Evolutionary conservation across 2,888 invertebrate genomes (phyloP), one percentile per base, ranked within the genome.

Genomic region (Argynnis bischoffii): DNA sequence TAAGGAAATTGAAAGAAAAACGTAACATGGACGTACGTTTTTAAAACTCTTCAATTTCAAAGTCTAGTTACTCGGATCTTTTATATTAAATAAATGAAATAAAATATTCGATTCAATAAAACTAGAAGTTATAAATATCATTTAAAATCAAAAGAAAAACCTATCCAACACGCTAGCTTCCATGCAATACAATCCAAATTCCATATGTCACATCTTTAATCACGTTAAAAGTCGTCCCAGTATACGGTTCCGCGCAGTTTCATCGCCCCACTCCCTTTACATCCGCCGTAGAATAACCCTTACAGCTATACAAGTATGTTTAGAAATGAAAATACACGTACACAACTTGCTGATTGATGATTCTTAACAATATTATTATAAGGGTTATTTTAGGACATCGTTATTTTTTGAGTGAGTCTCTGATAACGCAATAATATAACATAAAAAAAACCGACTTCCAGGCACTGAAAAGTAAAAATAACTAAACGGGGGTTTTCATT

Each of bases 171-270:
- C 6, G 6, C 35, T 35, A 35, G 35, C 35, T 35, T 6, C 6
- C 35, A 11, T 55, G 14, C 6, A 55, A 18, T 55, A 55, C 31
- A 64, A 48, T 50, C 31, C n/a, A n/a, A 48, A 15, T 51, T 50
- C 60, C 48, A 41, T 31, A 46, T 35, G 63, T 53, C 67, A 63
- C 63, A 63, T 63, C 53, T 26, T 26, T 26, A 26, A 26, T 67
- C 56, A 67, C 18, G 56, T 67, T 67, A 56, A 67, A 67, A 67
- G 56, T 63, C 51, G 67, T 46, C 63, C 67, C 56, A 67, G 63
- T 63, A 56, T 63, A 55, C 16, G 4, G 50, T 16, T 51, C 6
- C 16, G 50, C n/a, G 50, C 50, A 15, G 50, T 51, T 13, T 21
- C 18, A 51, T 31, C 21, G 6, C 41, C 61, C 21, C 18, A 41